A percentile compares a stretch with the other conserved stretches of the same genome.
These are phyloP conservation scores for Ciona savignyi DNA, from an alignment of 23 tunicate genomes.

Conservation along the genomic window DNA sequence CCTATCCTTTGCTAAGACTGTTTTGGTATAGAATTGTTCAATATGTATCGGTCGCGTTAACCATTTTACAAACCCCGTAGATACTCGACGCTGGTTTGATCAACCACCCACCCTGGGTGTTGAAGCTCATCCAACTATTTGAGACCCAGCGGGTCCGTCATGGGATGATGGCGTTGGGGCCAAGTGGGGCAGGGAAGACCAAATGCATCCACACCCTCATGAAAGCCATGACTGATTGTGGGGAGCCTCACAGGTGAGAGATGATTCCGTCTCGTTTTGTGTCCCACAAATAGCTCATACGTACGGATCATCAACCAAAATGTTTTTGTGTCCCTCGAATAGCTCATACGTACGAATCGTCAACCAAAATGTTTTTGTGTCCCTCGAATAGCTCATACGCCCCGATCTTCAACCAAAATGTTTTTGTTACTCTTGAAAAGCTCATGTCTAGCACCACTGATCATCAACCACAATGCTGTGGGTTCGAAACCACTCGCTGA, in stretches of 20 bases:
- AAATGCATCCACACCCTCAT: constrained; percentile 86
- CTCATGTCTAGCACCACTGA: background rate
- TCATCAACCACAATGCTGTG: background rate
- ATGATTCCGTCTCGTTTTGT: background rate
- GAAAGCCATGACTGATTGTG: constrained; percentile 99
- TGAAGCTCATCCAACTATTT: constrained; percentile 84
- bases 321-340: too few relatives aligned
- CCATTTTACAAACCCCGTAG: too few relatives aligned
- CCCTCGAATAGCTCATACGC: too few relatives aligned
- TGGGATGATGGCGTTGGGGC: constrained; percentile 99
- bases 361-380: too few relatives aligned
- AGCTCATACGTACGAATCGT: too few relatives aligned
- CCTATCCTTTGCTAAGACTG: too few relatives aligned
- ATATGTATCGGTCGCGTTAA: too few relatives aligned
- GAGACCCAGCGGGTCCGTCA: constrained; percentile 99
- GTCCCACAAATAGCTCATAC: too few relatives aligned
- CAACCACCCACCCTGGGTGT: constrained; percentile 87
- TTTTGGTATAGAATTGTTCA: too few relatives aligned
- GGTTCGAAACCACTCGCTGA: too few relatives aligned
- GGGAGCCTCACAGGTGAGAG: constrained; percentile 84
- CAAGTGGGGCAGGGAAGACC: constrained; percentile 99
- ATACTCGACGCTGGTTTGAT: constrained; percentile 80
- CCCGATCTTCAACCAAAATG: too few relatives aligned
- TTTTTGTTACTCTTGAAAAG: background rate
- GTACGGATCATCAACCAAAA: background rate